A percentile compares a stretch with the other conserved stretches of the same genome.
Evolutionary conservation across 2,888 invertebrate genomes (phyloP).

Genomic region (Muschampia plurimacula): DNA sequence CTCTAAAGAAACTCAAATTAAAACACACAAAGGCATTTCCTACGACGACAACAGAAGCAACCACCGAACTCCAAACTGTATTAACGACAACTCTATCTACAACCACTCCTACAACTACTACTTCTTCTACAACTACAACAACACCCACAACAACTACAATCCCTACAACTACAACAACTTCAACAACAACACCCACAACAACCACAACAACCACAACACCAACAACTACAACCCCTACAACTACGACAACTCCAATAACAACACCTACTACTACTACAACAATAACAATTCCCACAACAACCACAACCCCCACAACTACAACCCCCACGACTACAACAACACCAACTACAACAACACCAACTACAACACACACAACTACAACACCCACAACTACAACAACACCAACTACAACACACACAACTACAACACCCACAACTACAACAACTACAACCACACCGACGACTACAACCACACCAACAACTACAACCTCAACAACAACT

Average conservation of each 20-base stretch:
- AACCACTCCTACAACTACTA: neutral
- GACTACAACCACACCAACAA: neutral
- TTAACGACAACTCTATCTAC: no score
- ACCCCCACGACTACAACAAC: constrained; percentile 40
- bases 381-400: constrained; percentile 34
- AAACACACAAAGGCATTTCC: constrained; percentile 23
- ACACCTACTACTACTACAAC: neutral
- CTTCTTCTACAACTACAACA: constrained; percentile 27
- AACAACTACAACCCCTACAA: no score
- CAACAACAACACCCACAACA: constrained; percentile 34
- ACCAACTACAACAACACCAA: neutral
- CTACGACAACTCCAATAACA: no score
- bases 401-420: constrained; percentile 8
- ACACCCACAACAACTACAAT: constrained; percentile 8
- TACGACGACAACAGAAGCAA: no score
- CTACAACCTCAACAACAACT: no score
- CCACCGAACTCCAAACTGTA: no score
- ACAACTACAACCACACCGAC: no score
- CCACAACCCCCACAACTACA: neutral
- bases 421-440: no score
- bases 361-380: neutral
- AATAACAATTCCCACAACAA: no score
- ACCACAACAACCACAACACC: constrained; percentile 26
- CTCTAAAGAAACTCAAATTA: constrained; percentile 27
- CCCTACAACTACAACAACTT: no score